Evolutionary conservation across 2,113 vertebrate genomes (phyloP).

Genomic region (Ochotona curzoniae): DNA sequence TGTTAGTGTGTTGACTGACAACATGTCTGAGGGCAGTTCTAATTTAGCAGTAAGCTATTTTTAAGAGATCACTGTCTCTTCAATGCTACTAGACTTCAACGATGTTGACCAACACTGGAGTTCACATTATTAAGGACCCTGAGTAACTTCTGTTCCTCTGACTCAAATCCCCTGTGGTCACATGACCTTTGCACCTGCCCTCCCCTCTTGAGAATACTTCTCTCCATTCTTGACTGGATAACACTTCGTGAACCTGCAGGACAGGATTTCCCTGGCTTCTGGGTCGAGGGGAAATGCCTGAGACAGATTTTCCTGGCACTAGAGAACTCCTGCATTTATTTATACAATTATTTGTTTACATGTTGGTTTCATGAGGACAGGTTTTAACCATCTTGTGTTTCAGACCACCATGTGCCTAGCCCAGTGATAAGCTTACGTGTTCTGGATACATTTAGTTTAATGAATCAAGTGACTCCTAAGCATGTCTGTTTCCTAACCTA

Average conservation of each 20-base stretch:
- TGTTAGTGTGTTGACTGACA: background rate
- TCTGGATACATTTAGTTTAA: background rate
- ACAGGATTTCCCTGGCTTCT: background rate
- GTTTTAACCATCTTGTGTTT: background rate
- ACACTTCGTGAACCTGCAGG: background rate
- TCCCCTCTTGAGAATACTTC: background rate
- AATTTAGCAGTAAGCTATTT: background rate
- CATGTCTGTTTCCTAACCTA: background rate
- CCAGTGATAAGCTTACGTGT: too few relatives aligned
- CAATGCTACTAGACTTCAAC: background rate
- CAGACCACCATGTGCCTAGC: background rate
- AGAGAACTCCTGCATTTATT: background rate
- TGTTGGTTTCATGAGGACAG: background rate
- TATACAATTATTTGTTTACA: background rate
- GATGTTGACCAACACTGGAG: background rate
- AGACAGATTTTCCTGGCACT: background rate
- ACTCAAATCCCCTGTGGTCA: background rate
- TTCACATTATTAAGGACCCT: background rate
- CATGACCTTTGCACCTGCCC: background rate
- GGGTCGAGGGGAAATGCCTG: background rate
- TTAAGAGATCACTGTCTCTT: background rate
- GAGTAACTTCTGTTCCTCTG: background rate
- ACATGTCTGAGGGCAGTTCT: background rate
- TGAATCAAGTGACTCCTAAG: too few relatives aligned
- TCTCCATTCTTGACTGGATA: background rate